A percentile compares a stretch with the other conserved stretches of the same genome.
phyloP scores from a whole-genome alignment of 2,888 invertebrate species.

The Hipparchia sbordonii region DNA sequence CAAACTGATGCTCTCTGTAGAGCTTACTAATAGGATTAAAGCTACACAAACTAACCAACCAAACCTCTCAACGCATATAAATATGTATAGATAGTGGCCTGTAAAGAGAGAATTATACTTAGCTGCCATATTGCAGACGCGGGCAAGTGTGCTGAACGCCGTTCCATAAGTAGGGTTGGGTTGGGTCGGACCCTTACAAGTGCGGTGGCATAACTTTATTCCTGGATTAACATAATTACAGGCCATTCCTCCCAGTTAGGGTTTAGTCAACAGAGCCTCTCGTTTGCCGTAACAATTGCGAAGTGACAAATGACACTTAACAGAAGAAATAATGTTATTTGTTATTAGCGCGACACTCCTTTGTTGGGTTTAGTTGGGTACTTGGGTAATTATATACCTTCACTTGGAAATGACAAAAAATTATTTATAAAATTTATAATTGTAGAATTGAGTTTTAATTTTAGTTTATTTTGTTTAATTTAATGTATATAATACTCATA shows the following conservation, averaged over 20 bases:
- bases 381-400: too few species aligned
- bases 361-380: neutral
- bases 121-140: slow-evolving; percentile 51
- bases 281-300: slow-evolving; percentile 32
- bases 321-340: slow-evolving; percentile 29
- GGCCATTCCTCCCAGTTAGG: slow-evolving; percentile 57
- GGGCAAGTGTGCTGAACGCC: slow-evolving; percentile 61
- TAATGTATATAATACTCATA: too few species aligned
- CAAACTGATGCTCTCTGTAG: neutral
- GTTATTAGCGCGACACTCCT: slow-evolving; percentile 20
- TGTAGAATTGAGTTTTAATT: too few species aligned
- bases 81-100: slow-evolving; percentile 33
- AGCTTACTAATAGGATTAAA: slow-evolving; percentile 18
- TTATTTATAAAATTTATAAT: too few species aligned
- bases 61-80: slow-evolving; percentile 26
- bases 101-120: slow-evolving; percentile 51
- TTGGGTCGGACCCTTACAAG: slow-evolving; percentile 64
- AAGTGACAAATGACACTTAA: slow-evolving; percentile 34
- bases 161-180: slow-evolving; percentile 60
- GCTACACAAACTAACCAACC: slow-evolving; percentile 3
- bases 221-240: slow-evolving; percentile 79
- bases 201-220: slow-evolving; percentile 77
- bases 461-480: too few species aligned
- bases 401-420: too few species aligned
- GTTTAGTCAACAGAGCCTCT: slow-evolving; percentile 43